Evolutionary conservation across 2,797 vertebrate species (phyloP).

Genomic region (Peromyscus nudipes): DNA sequence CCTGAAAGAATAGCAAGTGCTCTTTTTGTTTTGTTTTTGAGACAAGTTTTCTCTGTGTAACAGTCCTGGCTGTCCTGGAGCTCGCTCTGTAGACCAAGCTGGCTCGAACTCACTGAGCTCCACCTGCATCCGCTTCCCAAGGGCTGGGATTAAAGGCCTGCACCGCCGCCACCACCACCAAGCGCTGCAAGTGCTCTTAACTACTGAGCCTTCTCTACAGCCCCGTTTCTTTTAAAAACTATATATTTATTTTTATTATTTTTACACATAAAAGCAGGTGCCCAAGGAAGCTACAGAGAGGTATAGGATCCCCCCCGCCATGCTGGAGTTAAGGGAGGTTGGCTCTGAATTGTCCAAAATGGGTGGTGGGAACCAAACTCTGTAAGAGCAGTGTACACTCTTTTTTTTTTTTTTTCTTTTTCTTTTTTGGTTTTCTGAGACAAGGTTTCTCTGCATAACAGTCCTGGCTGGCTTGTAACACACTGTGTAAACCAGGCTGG

Average conservation of each 20-base stretch:
- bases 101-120: too few species aligned
- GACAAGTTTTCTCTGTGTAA: too few species aligned
- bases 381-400: background rate
- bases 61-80: too few species aligned
- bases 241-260: background rate
- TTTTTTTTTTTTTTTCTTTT: background rate
- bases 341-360: background rate
- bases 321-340: background rate
- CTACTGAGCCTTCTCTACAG: background rate
- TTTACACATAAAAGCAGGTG: background rate
- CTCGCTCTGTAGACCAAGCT: too few species aligned
- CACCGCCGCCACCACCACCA: too few species aligned
- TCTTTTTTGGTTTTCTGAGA: too few species aligned
- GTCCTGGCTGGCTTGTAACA: background rate
- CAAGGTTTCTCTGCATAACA: background rate
- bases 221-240: background rate
- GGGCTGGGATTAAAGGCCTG: too few species aligned
- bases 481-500: background rate
- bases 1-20: too few species aligned
- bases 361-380: background rate
- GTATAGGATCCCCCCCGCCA: background rate
- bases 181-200: background rate
- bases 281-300: background rate
- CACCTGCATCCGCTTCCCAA: too few species aligned
- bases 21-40: too few species aligned